Base-by-base conservation (phyloP, 2,888 invertebrate species). In the Therioaphis trifolii region DNA sequence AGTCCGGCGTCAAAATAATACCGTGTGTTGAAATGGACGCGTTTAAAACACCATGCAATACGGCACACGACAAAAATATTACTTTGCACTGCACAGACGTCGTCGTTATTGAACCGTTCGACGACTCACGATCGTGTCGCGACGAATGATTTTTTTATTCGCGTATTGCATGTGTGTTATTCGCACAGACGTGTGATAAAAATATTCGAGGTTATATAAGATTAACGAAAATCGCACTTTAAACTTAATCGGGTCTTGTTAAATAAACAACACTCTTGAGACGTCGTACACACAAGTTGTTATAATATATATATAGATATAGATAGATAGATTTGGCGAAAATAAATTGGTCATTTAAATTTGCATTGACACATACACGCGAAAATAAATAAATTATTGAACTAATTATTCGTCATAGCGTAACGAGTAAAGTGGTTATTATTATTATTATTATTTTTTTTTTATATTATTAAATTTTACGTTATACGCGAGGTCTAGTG, bases 261-360 rank as follows among this genome's bases (percentile, higher is more conserved):
- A 61, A 43, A 61, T 46, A 75, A 76, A 76, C 76, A 76, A 76
- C 46, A 63, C 63, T 63, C 76, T 76, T 29, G 76, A 76, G 46
- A 76, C n/a, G 46, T 43, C n/a, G 0, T 5, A 2, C 55, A 9
- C 11, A 43, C 11, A 9, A 43, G 11, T 11, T 11, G 46, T 46
- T 46, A 35, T 46, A 15, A 9, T 46, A 46, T 46, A 12, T 12
- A 43, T 11, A 46, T 9, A 14, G 46, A 4, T 7, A 35, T 35
- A n/a, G n/a, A n/a, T 35, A 35, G 3, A 9, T 58, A 24, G 58
- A 21, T 58, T 58, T 21, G 21, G 12, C 58, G 12, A 46, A 58
- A 58, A 58, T 5, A 35, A 58, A 24, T 24, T 24, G 21, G 55
- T 21, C n/a, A 55, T n/a, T 55, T n/a, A 55, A 55, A 52, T 21